Evolutionary conservation across 2,888 invertebrate species (phyloP), one percentile per base, ranked within the genome.

Genomic region (Theristus sp.): DNA sequence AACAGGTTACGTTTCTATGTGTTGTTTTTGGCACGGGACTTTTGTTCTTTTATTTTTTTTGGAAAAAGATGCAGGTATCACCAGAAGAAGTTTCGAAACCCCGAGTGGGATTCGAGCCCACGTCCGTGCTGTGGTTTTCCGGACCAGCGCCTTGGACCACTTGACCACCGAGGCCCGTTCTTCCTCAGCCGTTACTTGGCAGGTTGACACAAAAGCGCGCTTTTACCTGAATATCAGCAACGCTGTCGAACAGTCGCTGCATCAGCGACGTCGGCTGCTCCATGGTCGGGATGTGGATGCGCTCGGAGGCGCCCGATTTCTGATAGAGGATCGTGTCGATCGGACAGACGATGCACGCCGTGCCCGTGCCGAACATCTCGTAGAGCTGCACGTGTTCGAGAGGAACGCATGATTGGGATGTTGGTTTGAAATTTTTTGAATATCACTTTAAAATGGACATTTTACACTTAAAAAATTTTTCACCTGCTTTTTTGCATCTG

Each of bases 301-400:
- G 77, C 2, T 83, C 85, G 1, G 6, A 13, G 2, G 28, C 59
- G 13, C 49, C 61, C 31, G 59, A 64, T 61, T 71, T 68, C 67
- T 84, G 71, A 76, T 86, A 96, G 61, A 85, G 81, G 63, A 98
- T 87, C 63, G 83, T 81, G 61, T 85, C 84, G 60, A 98, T 84
- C 0, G 98, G 96, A 70, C 87, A 88, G 25, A 99, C 86, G 57
- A 93, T 81, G 68, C 89, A 89, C 0, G 98, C 98, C 28, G 98
- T 98, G 61, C 98, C 98, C n/a, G 90, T 83, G 62, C 96, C 98
- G 76, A 98, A 99, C 75, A 96, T 81, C 78, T 98, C 98, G 67
- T 90, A 75, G 66, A 98, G 76, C 93, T 94, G 78, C 0, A n/a
- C n/a, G n/a, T n/a, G n/a, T n/a, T n/a, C n/a, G n/a, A 79, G 79